Percentiles rank a stretch among this genome's conserved stretches.
Evolutionary conservation across 2,888 invertebrate genomes (phyloP).

Genomic region (Acleris emargana): DNA sequence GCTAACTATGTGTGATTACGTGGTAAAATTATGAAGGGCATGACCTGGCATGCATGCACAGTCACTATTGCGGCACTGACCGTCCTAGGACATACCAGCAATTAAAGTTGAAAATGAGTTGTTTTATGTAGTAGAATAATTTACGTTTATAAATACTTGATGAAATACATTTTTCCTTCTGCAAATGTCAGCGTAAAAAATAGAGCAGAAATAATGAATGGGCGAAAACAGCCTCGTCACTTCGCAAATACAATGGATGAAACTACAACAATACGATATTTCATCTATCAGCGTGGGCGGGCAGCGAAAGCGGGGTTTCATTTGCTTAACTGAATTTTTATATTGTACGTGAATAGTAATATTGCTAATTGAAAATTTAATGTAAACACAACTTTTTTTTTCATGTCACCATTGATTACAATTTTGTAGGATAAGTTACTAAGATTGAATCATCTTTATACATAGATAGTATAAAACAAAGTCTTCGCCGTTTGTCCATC

Average conservation of each 20-base stretch:
- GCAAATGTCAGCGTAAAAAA: slow-evolving; percentile 27
- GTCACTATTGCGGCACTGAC: neutral
- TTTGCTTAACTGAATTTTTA: slow-evolving; percentile 28
- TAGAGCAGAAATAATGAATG: slow-evolving; percentile 35
- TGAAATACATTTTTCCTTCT: neutral
- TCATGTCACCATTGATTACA: too few species aligned
- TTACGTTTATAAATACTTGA: too few species aligned
- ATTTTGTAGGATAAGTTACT: too few species aligned
- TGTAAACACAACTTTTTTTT: too few species aligned
- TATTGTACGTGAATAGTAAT: slow-evolving; percentile 6
- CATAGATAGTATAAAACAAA: too few species aligned
- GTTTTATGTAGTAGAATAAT: too few species aligned
- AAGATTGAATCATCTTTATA: too few species aligned
- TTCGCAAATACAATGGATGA: slow-evolving; percentile 14
- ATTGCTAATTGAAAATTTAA: slow-evolving; percentile 1
- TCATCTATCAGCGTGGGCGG: slow-evolving; percentile 26
- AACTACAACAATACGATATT: slow-evolving; percentile 28
- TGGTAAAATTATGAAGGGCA: neutral
- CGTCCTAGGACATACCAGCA: too few species aligned
- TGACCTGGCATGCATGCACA: neutral
- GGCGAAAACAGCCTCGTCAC: slow-evolving; percentile 16
- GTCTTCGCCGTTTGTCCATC: too few species aligned
- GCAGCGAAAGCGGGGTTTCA: slow-evolving; percentile 9
- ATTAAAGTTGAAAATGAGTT: too few species aligned
- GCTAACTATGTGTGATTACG: neutral